A percentile compares a stretch with the other conserved stretches of the same genome.
phyloP scores from a whole-genome alignment of 1,140 invertebrate species.

The Caenorhabditis brenneri region DNA sequence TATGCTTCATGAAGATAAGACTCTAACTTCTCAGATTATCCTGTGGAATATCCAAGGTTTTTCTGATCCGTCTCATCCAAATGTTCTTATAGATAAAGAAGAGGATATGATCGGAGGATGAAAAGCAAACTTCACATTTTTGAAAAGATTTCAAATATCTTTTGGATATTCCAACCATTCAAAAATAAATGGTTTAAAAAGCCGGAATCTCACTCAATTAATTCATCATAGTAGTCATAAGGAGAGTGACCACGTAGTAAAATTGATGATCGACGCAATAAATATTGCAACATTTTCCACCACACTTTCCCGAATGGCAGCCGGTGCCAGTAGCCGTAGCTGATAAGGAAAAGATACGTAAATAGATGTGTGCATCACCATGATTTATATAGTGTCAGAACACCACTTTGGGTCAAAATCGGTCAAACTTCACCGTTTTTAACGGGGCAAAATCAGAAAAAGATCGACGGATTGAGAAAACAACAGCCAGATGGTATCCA shows the following conservation, averaged over 20 bases:
- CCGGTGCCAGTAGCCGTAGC: neutral
- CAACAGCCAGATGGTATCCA: neutral
- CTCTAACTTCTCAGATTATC: too few species aligned
- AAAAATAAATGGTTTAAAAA: too few species aligned
- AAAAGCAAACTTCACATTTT: too few species aligned
- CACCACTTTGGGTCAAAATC: neutral
- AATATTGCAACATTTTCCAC: conserved; percentile 1
- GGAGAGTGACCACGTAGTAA: conserved; percentile 3
- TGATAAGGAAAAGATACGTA: neutral
- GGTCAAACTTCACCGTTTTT: neutral
- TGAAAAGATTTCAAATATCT: too few species aligned
- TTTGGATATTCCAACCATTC: too few species aligned
- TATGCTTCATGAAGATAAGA: too few species aligned
- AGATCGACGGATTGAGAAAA: too few species aligned
- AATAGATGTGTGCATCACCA: neutral
- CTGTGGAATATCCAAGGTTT: too few species aligned
- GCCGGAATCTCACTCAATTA: neutral
- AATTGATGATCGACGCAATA: neutral
- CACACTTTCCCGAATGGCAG: neutral
- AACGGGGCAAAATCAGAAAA: neutral
- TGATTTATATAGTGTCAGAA: conserved; percentile 21
- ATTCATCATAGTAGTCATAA: neutral
- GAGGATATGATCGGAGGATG: too few species aligned
- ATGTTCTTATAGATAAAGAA: too few species aligned
- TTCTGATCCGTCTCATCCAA: too few species aligned